Conservation (phyloP, 2,888 invertebrate genomes). For the Tyria jacobaeae region DNA sequence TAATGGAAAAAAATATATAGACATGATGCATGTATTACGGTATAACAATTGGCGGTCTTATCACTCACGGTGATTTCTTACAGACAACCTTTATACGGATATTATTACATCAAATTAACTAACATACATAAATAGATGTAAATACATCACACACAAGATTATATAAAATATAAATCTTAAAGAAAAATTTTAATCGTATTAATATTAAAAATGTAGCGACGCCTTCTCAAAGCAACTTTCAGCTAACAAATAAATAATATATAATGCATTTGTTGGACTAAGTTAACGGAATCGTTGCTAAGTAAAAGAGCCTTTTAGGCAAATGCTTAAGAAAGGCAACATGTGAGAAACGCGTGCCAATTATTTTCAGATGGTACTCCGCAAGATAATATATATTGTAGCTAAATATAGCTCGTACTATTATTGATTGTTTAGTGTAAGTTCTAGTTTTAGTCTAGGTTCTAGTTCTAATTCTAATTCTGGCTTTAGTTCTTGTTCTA, state of each 20-base stretch:
- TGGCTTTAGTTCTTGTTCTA: no score
- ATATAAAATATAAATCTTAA: background rate
- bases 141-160: no score
- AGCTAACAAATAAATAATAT: slow-evolving; percentile 24
- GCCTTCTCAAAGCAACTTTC: background rate
- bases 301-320: slow-evolving; percentile 47
- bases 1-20: no score
- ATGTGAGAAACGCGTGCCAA: slow-evolving; percentile 30
- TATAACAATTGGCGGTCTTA: no score
- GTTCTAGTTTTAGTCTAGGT: no score
- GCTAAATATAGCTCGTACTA: background rate
- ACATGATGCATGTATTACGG: no score
- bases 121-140: no score
- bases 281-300: slow-evolving; percentile 40
- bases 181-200: background rate
- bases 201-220: background rate
- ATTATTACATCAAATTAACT: no score
- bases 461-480: no score
- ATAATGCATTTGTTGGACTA: slow-evolving; percentile 38
- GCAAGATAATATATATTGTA: slow-evolving; percentile 11
- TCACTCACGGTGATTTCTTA: no score
- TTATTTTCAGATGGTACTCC: slow-evolving; percentile 15
- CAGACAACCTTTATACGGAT: no score
- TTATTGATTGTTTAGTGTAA: no score
- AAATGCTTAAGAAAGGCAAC: slow-evolving; percentile 33